phyloP scores from a whole-genome alignment of 2,888 invertebrate genomes.

The Nematopogon swammerdamellus region DNA sequence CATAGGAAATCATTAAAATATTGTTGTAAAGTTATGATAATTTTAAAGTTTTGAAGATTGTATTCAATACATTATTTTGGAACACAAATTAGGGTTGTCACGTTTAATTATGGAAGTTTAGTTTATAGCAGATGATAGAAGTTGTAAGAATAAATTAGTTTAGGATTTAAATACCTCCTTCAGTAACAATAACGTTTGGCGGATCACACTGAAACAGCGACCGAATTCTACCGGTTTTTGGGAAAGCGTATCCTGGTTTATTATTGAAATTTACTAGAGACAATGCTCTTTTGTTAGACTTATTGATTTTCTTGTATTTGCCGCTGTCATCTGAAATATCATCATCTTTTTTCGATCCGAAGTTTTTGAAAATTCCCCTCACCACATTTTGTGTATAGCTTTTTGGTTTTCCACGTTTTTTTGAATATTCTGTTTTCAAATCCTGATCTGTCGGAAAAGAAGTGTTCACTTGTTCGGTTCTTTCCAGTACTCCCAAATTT shows the following conservation, averaged over 20 bases:
- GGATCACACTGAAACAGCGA: constrained; percentile 46
- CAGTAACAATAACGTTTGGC: constrained; percentile 47
- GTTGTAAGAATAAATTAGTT: not conserved
- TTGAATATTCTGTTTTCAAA: constrained; percentile 32
- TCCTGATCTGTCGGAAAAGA: constrained; percentile 16
- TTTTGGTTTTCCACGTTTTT: constrained; percentile 35
- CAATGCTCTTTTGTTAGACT: constrained; percentile 43
- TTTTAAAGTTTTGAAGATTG: too few relatives aligned
- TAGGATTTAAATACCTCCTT: constrained; percentile 38
- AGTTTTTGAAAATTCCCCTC: constrained; percentile 33
- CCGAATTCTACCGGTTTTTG: constrained; percentile 30
- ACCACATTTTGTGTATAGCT: constrained; percentile 30
- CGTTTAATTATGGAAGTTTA: too few relatives aligned
- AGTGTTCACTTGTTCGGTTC: constrained; percentile 22
- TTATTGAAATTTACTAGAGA: constrained; percentile 32
- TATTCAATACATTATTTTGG: too few relatives aligned
- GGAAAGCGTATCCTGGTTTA: constrained; percentile 32
- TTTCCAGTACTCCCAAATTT: constrained; percentile 42
- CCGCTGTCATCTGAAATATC: constrained; percentile 42
- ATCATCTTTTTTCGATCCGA: constrained; percentile 31
- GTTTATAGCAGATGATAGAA: not conserved
- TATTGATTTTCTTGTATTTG: constrained; percentile 46
- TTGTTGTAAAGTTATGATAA: too few relatives aligned
- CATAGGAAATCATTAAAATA: too few relatives aligned
- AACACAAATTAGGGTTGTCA: too few relatives aligned